phyloP scores from a whole-genome alignment of 2,113 vertebrate genomes.

The Struthio camelus region DNA sequence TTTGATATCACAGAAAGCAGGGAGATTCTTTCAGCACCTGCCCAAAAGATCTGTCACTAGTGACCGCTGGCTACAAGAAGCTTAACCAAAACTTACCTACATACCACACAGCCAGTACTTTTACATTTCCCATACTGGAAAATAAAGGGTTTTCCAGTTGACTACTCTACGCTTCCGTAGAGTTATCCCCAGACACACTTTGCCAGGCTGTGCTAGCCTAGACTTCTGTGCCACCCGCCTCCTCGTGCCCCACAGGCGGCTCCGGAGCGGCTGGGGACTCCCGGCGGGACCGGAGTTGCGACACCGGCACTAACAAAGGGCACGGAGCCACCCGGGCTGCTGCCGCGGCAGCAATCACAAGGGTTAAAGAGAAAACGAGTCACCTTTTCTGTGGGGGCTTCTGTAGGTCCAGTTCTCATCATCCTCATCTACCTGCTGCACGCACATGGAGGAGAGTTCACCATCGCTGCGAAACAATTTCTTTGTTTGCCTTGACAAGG shows the following conservation, averaged over 20 bases:
- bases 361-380: constrained; percentile 57
- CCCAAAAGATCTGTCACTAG: not conserved
- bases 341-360: not conserved
- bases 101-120: not conserved
- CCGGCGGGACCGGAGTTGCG: not conserved
- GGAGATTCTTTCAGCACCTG: not conserved
- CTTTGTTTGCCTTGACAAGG: constrained; percentile 87
- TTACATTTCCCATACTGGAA: not conserved
- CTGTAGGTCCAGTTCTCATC: constrained; percentile 88
- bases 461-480: constrained; percentile 91
- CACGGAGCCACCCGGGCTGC: not conserved
- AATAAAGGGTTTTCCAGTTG: not conserved
- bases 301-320: not conserved
- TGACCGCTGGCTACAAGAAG: not conserved
- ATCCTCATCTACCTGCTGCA: constrained; percentile 75
- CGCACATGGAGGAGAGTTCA: constrained; percentile 79
- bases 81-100: not conserved
- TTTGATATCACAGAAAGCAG: not conserved
- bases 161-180: not conserved
- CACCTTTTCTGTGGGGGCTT: constrained; percentile 89
- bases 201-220: not conserved
- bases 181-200: not conserved
- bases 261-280: not conserved
- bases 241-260: not conserved
- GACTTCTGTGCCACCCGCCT: not conserved